Base-by-base conservation (phyloP, 1,140 invertebrate genomes). In the Apis laboriosa region DNA sequence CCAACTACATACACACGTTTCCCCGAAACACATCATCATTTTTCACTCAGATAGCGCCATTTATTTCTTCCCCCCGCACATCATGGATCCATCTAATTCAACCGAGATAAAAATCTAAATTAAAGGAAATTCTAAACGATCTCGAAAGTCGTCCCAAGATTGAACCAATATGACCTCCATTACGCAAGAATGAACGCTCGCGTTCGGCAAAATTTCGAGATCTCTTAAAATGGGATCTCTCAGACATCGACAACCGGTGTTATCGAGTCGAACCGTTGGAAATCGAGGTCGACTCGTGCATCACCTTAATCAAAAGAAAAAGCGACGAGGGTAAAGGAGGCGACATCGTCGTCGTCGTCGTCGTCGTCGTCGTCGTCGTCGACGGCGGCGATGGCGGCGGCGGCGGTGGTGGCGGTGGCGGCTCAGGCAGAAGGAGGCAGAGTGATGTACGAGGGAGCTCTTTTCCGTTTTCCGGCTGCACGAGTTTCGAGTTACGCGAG, bases 401-500 rank as follows among this genome's bases (percentile, higher is more conserved):
- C n/a, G 84, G 79, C 74, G 56, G 71, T 84, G 82, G 21, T 24
- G 68, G 49, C 7, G 71, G 53, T 34, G 64, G 80, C 58, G 75
- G 61, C n/a, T 64, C 11, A 66, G 51, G 71, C 53, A 78, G 56
- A 80, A 77, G 86, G 58, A 85, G 81, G 80, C 77, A 77, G 61
- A 55, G 72, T 93, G 92, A 93, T 93, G 87, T 92, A 93, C 86
- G 92, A 92, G 87, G 86, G 87, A 85, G 82, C 87, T 93, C 88
- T 91, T 92, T 92, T 91, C 89, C 91, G 91, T 92, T 92, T 92
- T 91, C 91, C 89, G 86, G 90, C 89, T 89, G 92, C 88, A 89
- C 90, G 90, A 93, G 91, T 92, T 93, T 92, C 92, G 85, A 92
- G 92, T 93, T 93, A 92, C 91, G 89, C 88, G 91, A 90, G 90